A percentile compares a stretch with the other conserved stretches of the same genome.
phyloP scores from a whole-genome alignment of 2,113 vertebrate genomes.

The Daboia siamensis region DNA sequence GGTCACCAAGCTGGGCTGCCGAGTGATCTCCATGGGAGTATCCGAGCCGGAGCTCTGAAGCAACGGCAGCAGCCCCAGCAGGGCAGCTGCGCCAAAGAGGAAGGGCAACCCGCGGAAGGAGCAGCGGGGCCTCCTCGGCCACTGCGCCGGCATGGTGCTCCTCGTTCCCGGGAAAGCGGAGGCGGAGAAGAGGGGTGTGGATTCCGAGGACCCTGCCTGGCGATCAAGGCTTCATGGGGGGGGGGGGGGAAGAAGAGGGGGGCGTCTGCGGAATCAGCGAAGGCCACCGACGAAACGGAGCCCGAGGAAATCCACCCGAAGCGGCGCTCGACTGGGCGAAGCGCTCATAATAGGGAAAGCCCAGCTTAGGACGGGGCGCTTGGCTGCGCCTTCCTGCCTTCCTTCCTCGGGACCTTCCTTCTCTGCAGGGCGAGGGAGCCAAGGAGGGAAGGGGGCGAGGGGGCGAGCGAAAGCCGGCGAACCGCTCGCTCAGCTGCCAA shows the following conservation, averaged over 20 bases:
- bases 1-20: not conserved
- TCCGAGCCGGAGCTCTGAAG: constrained; percentile 63
- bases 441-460: not conserved
- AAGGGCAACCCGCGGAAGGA: constrained; percentile 53
- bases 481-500: not conserved
- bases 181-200: not conserved
- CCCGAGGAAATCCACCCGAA: not conserved
- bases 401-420: not conserved
- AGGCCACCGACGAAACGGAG: not conserved
- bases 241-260: fast-evolving
- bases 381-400: not conserved
- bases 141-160: constrained; percentile 23
- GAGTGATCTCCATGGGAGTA: constrained; percentile 50
- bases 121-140: constrained; percentile 29
- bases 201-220: not conserved
- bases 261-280: not conserved
- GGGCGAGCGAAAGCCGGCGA: not conserved
- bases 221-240: not conserved
- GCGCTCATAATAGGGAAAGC: not conserved
- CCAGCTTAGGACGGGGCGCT: not conserved
- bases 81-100: constrained; percentile 48
- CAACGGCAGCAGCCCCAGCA: constrained; percentile 64
- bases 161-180: not conserved
- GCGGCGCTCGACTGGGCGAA: not conserved
- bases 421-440: not conserved